Base-by-base conservation (phyloP, 1,140 invertebrate genomes). In the Pectinophora gossypiella region DNA sequence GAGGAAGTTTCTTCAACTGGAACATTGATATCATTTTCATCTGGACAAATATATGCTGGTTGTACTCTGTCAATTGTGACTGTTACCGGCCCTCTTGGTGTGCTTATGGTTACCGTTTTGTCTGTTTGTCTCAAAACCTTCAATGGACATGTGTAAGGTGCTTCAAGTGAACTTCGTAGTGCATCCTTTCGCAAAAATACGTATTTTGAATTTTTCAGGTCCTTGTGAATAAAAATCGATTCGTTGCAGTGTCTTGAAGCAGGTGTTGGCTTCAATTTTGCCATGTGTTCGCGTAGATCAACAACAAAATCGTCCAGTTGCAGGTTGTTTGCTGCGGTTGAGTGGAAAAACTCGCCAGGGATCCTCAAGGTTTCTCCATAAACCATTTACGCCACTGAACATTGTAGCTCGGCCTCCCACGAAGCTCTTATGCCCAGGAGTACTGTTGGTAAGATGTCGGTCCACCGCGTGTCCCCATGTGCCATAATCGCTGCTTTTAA, bases 361-460 rank as follows among this genome's bases (percentile, higher is more conserved):
- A 64, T 21, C 9, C 58, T 16, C n/a, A 61, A 12, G 12, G 51
- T 15, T 32, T 20, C 43, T 1, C 67, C 69, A 35, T 62, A 70
- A 1, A 63, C 44, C 19, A 69, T 10, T 19, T 67, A 51, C 0
- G 57, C 63, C 0, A 63, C 21, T 0, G 64, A 48, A 0, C 35
- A 51, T 1, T 54, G n/a, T 0, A 51, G 19, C n/a, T n/a, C n/a
- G n/a, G 48, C 51, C 20, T 63, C 59, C n/a, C 19, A 52, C 10
- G 46, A 32, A 5, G 61, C 47, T 0, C 70, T 48, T 2, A 80
- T 21, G 12, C 70, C 72, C 13, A 84, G 48, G 0, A 86, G 56
- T n/a, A 87, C 60, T 3, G 59, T 49, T 9, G 80, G 67, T 1
- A 84, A 55, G 1, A 13, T 22, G 3, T 56, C 23, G 9, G 50